Evolutionary conservation across 2,797 vertebrate species (phyloP).

Genomic region (Novumbra hubbsi): DNA sequence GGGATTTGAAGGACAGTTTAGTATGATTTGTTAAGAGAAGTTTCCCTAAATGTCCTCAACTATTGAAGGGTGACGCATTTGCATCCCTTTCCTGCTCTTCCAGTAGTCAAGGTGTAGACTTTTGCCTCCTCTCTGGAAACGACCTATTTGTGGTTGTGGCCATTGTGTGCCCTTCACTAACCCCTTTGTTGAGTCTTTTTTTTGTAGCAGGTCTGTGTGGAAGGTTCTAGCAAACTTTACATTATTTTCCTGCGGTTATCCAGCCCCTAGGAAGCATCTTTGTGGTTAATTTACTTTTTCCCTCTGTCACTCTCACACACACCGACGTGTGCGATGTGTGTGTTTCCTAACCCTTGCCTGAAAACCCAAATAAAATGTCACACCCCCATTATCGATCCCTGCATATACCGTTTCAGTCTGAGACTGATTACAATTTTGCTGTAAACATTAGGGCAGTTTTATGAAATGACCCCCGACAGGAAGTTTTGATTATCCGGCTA

Average conservation of each 20-base stretch:
- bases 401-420: too few relatives aligned
- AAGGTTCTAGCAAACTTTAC: background rate
- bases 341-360: too few relatives aligned
- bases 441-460: too few relatives aligned
- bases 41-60: too few relatives aligned
- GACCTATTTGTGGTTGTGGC: background rate
- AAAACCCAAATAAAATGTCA: too few relatives aligned
- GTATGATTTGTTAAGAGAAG: background rate
- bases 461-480: too few relatives aligned
- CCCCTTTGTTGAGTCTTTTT: background rate
- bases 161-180: background rate
- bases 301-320: background rate
- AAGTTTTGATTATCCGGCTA: too few relatives aligned
- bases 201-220: background rate
- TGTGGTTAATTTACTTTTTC: background rate
- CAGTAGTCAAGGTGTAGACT: background rate
- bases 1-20: background rate
- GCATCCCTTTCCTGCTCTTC: background rate
- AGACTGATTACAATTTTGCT: too few relatives aligned
- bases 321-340: background rate
- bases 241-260: background rate
- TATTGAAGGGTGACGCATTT: background rate
- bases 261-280: background rate
- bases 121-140: too few relatives aligned
- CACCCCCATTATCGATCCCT: too few relatives aligned